Base-by-base conservation (phyloP, 2,113 vertebrate species). In the Euleptes europaea region DNA sequence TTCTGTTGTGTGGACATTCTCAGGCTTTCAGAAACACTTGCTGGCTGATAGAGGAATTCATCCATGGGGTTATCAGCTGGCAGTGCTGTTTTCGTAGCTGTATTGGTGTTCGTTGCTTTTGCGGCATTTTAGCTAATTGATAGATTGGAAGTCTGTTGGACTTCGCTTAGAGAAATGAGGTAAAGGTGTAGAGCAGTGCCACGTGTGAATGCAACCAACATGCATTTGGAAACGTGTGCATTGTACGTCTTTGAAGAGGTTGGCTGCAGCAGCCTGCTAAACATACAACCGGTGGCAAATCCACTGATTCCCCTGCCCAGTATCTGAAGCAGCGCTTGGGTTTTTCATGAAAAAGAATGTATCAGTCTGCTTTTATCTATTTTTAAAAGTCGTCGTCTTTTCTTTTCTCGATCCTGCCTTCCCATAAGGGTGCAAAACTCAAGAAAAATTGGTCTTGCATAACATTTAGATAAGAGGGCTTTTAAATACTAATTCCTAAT, bases 401-500 rank as follows among this genome's bases (percentile, higher is more conserved):
- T 7, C 2, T 26, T 31, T 33, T 19, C 15, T 63, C 71, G 33
- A 67, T 73, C 1, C 23, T 2, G 14, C 4, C 51, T 31, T 80
- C 77, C 54, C 44, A 60, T 77, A 82, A 81, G 78, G n/a, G 60
- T 80, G 38, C 8, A 15, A 84, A 71, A 35, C 47, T 57, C 76
- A 0, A 60, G 42, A 40, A 87, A 17, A 76, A 73, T 17, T 66
- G 80, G 84, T 83, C 11, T 51, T 0, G n/a, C n/a, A 81, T 28
- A 3, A 42, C n/a, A 70, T 73, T 86, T 35, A 82, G 86, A 83
- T 54, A 77, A 42, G 63, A 84, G n/a, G 2, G 0, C 23, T 85
- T 67, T 79, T 72, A 47, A 72, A 85, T 35, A 51, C 84, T 70
- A 57, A 69, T 91, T 91, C 19, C 42, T 31, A 84, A 88, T 70